Percentiles rank a stretch among this genome's conserved stretches.
Conservation (phyloP, 2,888 invertebrate genomes). For the Zonitis immaculata region DNA sequence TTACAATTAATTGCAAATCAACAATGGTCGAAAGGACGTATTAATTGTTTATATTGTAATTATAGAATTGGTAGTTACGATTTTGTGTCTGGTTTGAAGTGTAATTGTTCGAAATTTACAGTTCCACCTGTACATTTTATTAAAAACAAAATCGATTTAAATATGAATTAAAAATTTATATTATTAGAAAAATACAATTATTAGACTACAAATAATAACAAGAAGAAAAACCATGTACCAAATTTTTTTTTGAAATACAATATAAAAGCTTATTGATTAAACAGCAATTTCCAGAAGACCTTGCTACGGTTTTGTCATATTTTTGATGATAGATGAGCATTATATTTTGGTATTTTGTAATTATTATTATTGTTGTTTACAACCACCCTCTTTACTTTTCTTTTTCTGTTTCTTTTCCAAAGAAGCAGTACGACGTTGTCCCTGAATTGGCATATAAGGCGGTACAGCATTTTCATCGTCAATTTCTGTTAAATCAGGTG, state of each 20-base stretch:
- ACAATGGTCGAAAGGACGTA: conserved; percentile 64
- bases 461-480: conserved; percentile 57
- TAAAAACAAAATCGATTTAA: conserved; percentile 59
- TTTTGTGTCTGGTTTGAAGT: conserved; percentile 61
- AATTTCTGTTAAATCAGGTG: conserved; percentile 37
- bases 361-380: conserved; percentile 41
- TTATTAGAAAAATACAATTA: conserved; percentile 7
- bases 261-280: conserved; percentile 10
- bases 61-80: conserved; percentile 63
- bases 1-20: conserved; percentile 51
- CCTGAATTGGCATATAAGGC: conserved; percentile 75
- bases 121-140: conserved; percentile 60
- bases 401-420: conserved; percentile 56
- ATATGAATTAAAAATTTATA: conserved; percentile 11
- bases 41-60: conserved; percentile 59
- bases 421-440: conserved; percentile 63
- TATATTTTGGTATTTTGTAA: background rate
- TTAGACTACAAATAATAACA: conserved; percentile 22
- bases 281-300: too few species aligned
- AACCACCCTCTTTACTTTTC: conserved; percentile 42
- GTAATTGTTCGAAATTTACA: conserved; percentile 54
- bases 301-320: too few species aligned
- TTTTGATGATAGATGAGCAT: conserved; percentile 4
- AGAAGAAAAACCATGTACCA: conserved; percentile 26
- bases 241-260: background rate